Evolutionary conservation across 2,797 vertebrate genomes (phyloP), one percentile per base, ranked within the genome.

Genomic region (Hirundo rustica): DNA sequence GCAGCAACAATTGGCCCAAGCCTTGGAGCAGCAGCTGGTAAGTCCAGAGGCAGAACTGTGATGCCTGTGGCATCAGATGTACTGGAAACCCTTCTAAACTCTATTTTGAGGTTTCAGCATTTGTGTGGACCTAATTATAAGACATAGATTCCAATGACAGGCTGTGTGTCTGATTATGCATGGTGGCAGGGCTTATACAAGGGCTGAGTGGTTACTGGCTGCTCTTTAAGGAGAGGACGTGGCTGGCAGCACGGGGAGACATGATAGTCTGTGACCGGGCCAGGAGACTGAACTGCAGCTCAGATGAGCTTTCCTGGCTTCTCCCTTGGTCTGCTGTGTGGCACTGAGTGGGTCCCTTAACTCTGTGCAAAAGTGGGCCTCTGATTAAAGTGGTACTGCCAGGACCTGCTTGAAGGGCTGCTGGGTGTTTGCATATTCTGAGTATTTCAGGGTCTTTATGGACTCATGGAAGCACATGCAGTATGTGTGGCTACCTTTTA

Each of bases 81-180:
- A 93, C 68, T 92, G 94, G 85, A 96, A 96, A 84, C 81, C 79
- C 85, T 92, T 96, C 89, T 96, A 88, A 92, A 93, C 88, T 86
- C 73, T 82, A 83, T 95, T 95, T 92, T 93, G 83, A 97, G 94
- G 93, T 96, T 95, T 94, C 72, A 83, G 66, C 58, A 61, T 86
- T 93, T 94, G 72, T 79, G 71, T 51, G 82, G 71, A 79, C 82
- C 73, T 92, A 88, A 78, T 90, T 83, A 80, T 84, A 93, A 93
- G 91, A 65, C 9, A 22, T 3, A 44, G 23, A 86, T 74, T 93
- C 88, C 79, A 70, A 15, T 84, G 67, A 53, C 47, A 88, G 79
- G 65, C 65, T 77, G 65, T 64, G 53, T 62, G 61, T 78, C n/a
- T 82, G 76, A 84, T 92, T 81, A 81, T 57, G 67, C 70, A 18